Conservation (phyloP, 2,113 vertebrate species). For the Rhombomys opimus region DNA sequence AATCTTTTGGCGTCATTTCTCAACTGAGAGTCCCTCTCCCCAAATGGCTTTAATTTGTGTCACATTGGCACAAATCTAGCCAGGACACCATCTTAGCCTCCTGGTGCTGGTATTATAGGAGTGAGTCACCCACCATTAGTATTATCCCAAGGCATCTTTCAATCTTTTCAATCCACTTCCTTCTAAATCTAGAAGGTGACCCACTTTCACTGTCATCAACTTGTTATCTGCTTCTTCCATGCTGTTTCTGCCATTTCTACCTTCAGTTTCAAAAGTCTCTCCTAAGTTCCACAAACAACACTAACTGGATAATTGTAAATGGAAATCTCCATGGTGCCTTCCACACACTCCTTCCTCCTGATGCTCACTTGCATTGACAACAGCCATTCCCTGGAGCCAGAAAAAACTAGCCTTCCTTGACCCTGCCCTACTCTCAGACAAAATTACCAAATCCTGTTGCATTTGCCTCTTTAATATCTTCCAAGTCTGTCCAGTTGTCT, state of each 20-base stretch:
- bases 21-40: neutral
- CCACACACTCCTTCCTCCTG: neutral
- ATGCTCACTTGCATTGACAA: neutral
- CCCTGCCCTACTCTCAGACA: neutral
- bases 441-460: neutral
- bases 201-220: slow-evolving; percentile 15
- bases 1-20: neutral
- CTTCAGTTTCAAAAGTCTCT: slow-evolving; percentile 42
- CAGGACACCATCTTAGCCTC: neutral
- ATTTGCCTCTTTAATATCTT: slow-evolving; percentile 20
- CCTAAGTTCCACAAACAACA: slow-evolving; percentile 20
- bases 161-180: slow-evolving; percentile 49
- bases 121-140: neutral
- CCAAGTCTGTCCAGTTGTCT: neutral
- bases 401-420: neutral
- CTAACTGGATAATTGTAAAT: neutral
- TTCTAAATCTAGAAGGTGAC: slow-evolving; percentile 35
- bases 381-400: neutral
- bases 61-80: neutral
- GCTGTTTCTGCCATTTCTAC: neutral
- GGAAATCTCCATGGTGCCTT: neutral
- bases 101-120: neutral
- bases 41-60: neutral
- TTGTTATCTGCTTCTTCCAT: neutral
- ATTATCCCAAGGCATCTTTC: slow-evolving; percentile 32